A percentile compares a stretch with the other conserved stretches of the same genome.
These are phyloP conservation scores for Ostrea edulis DNA, from an alignment of 1,140 invertebrate species.

Conservation along the genomic window DNA sequence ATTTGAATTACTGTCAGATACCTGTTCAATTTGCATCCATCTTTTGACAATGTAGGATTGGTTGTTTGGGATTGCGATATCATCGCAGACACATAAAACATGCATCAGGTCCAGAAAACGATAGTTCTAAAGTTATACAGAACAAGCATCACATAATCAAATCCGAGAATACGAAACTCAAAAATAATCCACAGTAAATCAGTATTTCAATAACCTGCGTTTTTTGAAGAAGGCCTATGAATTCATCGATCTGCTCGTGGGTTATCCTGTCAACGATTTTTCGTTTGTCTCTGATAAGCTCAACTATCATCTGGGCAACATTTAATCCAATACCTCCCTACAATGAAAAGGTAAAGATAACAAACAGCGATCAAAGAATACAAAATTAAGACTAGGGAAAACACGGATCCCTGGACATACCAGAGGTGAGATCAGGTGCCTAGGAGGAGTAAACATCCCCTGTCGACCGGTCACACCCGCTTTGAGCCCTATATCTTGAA, in stretches of 20 bases:
- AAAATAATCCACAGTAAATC: not conserved
- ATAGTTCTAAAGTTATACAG: conserved; percentile 74
- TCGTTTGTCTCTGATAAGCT: conserved; percentile 78
- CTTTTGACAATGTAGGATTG: conserved; percentile 78
- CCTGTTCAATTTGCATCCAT: conserved; percentile 76
- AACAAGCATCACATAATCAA: not conserved
- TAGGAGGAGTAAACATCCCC: too few species aligned
- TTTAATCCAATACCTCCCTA: conserved; percentile 79
- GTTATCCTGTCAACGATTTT: conserved; percentile 79
- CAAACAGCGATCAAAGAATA: too few species aligned
- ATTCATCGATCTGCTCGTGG: conserved; percentile 77
- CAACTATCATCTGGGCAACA: conserved; percentile 79
- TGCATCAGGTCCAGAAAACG: conserved; percentile 77
- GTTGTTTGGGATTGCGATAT: conserved; percentile 78
- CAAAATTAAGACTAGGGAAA: too few species aligned
- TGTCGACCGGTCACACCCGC: too few species aligned
- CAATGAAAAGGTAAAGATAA: not conserved
- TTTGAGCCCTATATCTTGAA: too few species aligned
- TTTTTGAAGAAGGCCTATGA: conserved; percentile 73
- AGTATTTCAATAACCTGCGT: conserved; percentile 70
- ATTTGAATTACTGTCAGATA: conserved; percentile 19
- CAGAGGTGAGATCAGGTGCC: too few species aligned
- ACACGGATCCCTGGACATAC: too few species aligned
- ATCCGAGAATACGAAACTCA: not conserved
- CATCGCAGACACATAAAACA: conserved; percentile 79